Conservation (phyloP, 2,888 invertebrate genomes). For the Brachyopa scutellaris region DNA sequence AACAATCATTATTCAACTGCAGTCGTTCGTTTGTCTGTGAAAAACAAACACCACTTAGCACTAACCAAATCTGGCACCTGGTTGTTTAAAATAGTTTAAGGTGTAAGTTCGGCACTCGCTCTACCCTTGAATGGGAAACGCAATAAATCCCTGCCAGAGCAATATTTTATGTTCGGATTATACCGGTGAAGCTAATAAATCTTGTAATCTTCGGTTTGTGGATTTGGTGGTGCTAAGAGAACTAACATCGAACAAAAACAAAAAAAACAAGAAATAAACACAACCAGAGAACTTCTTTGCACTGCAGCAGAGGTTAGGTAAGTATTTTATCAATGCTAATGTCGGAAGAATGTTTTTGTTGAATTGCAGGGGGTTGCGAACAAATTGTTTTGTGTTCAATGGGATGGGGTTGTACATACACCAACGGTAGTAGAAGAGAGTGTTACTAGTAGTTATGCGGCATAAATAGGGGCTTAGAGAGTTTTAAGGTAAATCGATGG, state of each 20-base stretch:
- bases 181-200: slow-evolving; percentile 53
- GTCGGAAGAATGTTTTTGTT: slow-evolving; percentile 32
- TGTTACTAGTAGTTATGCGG: too few species aligned
- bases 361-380: slow-evolving; percentile 3
- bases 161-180: slow-evolving; percentile 52
- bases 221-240: too few species aligned
- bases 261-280: background rate
- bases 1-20: too few species aligned
- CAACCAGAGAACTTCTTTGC: background rate
- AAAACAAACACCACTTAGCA: too few species aligned
- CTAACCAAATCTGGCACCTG: background rate
- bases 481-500: too few species aligned
- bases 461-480: too few species aligned
- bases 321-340: slow-evolving; percentile 36
- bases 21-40: too few species aligned
- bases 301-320: slow-evolving; percentile 3
- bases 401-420: background rate
- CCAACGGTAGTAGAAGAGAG: too few species aligned
- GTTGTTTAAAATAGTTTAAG: slow-evolving; percentile 36
- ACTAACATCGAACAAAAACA: background rate
- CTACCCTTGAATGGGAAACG: slow-evolving; percentile 26
- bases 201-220: slow-evolving; percentile 46
- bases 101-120: too few species aligned
- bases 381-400: slow-evolving; percentile 42
- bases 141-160: slow-evolving; percentile 49